phyloP scores from a whole-genome alignment of 30 jellyfish, hydroid and myxozoan species.

The Aurelia sp. region DNA sequence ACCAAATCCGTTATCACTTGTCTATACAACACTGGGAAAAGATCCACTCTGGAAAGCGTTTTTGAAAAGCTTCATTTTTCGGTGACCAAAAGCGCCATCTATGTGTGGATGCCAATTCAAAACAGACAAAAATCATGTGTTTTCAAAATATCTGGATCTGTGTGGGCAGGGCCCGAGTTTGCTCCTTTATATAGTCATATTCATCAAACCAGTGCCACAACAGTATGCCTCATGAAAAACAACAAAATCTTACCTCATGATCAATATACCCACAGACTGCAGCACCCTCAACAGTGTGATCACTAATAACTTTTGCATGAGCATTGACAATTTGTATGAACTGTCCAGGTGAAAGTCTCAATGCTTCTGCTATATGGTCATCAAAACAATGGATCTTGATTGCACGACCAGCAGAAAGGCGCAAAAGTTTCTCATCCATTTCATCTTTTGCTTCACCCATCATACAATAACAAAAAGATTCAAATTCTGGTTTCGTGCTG shows the following conservation, averaged over 20 bases:
- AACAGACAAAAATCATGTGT: too few species aligned
- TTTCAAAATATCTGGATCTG: too few species aligned
- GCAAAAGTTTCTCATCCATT: neutral
- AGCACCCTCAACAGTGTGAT: neutral
- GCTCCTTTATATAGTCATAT: too few species aligned
- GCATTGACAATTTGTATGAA: neutral
- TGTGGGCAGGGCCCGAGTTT: too few species aligned
- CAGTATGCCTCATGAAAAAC: neutral
- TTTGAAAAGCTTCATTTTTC: too few species aligned
- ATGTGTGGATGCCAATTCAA: too few species aligned
- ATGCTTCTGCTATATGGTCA: conserved; percentile 18
- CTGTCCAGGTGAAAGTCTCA: conserved; percentile 3
- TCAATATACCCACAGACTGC: neutral
- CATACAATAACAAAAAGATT: neutral
- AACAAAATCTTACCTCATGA: neutral
- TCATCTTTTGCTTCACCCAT: neutral
- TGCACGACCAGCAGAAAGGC: neutral
- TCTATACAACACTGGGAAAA: too few species aligned
- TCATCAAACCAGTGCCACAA: too few species aligned
- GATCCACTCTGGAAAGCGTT: too few species aligned
- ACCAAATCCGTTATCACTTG: too few species aligned
- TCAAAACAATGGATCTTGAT: conserved; percentile 20
- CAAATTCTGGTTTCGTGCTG: neutral
- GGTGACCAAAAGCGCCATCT: too few species aligned
- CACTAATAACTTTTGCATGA: conserved; percentile 2